Percentiles rank a stretch among this genome's conserved stretches.
Evolutionary conservation across 2,797 vertebrate genomes (phyloP).

Genomic region (Amniataba percoides): DNA sequence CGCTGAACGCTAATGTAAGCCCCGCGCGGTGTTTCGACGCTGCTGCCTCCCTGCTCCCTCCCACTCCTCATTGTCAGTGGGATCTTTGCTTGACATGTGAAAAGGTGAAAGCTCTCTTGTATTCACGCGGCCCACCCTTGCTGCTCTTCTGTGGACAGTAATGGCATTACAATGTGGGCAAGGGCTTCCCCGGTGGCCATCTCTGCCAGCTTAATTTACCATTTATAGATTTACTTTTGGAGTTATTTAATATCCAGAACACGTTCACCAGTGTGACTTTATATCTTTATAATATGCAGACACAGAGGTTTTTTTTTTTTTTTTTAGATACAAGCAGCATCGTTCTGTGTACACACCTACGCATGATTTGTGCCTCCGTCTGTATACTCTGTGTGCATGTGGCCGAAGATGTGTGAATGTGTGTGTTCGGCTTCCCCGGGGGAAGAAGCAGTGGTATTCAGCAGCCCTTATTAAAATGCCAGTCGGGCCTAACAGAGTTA

Average conservation of each 20-base stretch:
- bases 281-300: slow-evolving; percentile 50
- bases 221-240: slow-evolving; percentile 74
- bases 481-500: slow-evolving; percentile 82
- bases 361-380: slow-evolving; percentile 57
- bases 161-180: slow-evolving; percentile 66
- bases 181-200: slow-evolving; percentile 51
- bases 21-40: neutral
- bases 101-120: slow-evolving; percentile 50
- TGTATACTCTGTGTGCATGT: slow-evolving; percentile 59
- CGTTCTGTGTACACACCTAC: slow-evolving; percentile 40
- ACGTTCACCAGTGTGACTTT: slow-evolving; percentile 18
- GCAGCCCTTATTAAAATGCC: slow-evolving; percentile 86
- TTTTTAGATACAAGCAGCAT: slow-evolving; percentile 28
- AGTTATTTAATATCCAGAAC: slow-evolving; percentile 57
- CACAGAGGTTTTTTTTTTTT: slow-evolving; percentile 30
- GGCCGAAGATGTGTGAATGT: slow-evolving; percentile 63
- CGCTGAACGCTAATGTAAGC: slow-evolving; percentile 28
- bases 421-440: slow-evolving; percentile 65
- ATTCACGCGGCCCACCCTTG: slow-evolving; percentile 29
- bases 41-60: slow-evolving; percentile 14
- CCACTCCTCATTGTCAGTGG: slow-evolving; percentile 30
- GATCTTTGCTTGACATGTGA: slow-evolving; percentile 44
- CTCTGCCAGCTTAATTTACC: slow-evolving; percentile 74
- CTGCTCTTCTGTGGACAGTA: slow-evolving; percentile 56
- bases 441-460: slow-evolving; percentile 87